Evolutionary conservation across 2,888 invertebrate species (phyloP), one percentile per base, ranked within the genome.

Genomic region (Aricia artaxerxes): DNA sequence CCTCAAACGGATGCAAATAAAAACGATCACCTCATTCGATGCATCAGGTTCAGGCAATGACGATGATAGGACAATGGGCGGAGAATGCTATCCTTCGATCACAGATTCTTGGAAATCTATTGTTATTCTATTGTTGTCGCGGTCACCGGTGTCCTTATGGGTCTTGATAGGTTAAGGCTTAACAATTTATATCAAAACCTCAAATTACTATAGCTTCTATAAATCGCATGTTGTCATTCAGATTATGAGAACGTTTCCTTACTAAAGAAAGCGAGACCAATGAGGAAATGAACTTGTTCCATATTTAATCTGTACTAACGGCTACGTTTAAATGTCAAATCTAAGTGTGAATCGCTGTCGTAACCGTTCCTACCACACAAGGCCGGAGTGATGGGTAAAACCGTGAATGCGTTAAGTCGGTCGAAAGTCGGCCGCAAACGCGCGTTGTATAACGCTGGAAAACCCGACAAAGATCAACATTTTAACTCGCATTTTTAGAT

Each of bases 361-460:
- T 69, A 35, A 69, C 35, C 35, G 35, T 13, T 69, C 16, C 31
- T 69, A 69, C 69, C 69, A 69, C 69, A 82, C 69, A 69, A 85
- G 83, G 84, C 78, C 82, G 78, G 77, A 80, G 81, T 82, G 85
- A 83, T 85, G 86, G 87, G 88, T 88, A 90, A 91, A 90, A 83
- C 88, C 88, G 83, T 88, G 87, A 89, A 90, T 88, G 81, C 78
- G 81, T 80, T 83, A 82, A 86, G 81, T 80, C 82, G 81, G 83
- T 85, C 86, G 83, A 88, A 88, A 88, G 87, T 84, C 80, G 78
- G 81, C 77, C 35, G 16, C 61, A 44, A 40, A 61, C 57, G 73
- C 24, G 80, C 84, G 81, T 85, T 83, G 83, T 83, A 84, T 83
- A 82, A 84, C 79, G 75, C 57, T 79, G 85, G 85, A 82, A 85